Conservation (phyloP, 2,797 vertebrate species). For the Cyclura pinguis region DNA sequence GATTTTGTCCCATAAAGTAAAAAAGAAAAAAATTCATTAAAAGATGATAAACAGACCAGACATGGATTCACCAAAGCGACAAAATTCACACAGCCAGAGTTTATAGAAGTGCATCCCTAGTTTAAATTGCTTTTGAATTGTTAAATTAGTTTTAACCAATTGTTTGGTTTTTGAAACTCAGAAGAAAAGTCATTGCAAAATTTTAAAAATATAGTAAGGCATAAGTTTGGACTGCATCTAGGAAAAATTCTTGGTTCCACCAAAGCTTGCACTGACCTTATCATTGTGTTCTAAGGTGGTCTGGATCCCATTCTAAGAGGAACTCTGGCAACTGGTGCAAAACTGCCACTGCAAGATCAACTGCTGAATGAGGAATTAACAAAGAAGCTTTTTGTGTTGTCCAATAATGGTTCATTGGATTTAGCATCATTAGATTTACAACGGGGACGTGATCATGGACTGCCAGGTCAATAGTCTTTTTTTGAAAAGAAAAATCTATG, state of each 20-base stretch:
- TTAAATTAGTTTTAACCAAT: no score
- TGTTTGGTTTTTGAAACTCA: neutral
- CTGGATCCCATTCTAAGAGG: constrained; percentile 91
- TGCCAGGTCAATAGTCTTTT: constrained; percentile 85
- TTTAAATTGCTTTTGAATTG: neutral
- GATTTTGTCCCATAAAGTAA: neutral
- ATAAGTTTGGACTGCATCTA: neutral
- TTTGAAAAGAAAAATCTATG: neutral
- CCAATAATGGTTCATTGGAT: constrained; percentile 83
- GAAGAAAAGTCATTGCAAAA: neutral
- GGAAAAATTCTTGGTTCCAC: neutral
- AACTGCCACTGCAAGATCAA: constrained; percentile 77
- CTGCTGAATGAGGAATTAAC: constrained; percentile 90
- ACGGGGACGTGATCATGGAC: constrained; percentile 93
- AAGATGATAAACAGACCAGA: neutral
- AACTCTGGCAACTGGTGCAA: constrained; percentile 84
- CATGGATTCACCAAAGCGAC: neutral
- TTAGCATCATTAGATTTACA: constrained; percentile 94
- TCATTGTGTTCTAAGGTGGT: constrained; percentile 83
- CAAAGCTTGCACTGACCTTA: neutral
- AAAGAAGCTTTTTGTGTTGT: constrained; percentile 86
- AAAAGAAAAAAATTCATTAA: neutral
- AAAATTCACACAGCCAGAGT: neutral
- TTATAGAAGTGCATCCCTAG: neutral
- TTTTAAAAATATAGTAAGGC: neutral